Evolutionary conservation across 2,797 vertebrate genomes (phyloP), one percentile per base, ranked within the genome.

Genomic region (Lycodopsis pacificus): DNA sequence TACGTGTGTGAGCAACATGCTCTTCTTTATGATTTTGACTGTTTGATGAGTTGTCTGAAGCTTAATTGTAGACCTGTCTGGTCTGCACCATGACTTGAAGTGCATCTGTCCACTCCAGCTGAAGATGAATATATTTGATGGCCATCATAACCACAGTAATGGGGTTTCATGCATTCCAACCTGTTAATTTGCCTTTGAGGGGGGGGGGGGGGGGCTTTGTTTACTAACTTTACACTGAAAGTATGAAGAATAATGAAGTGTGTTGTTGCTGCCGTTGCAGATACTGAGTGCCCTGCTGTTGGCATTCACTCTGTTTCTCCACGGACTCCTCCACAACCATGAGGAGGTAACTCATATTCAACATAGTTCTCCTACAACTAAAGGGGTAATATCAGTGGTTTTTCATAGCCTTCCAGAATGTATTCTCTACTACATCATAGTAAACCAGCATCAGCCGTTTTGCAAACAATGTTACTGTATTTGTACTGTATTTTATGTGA

Each of bases 211-310:
- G 7, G 22, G 59, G n/a, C 0, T 40, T 62, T 40, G 32, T 40
- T n/a, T 25, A n/a, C 59, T 62, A 27, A 15, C 36, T 62, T 14
- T 42, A 61, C 22, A 22, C 34, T 17, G 25, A 64, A 58, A 27
- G 53, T 14, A 56, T 2, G 4, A 46, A 30, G 22, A 40, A 11
- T 46, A 46, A 48, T 30, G 1, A 4, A n/a, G 14, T 61, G 22
- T 73, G 7, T 78, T 73, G 7, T 78, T 63, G 30, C 9, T 77
- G 12, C 42, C 71, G 61, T 84, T 91, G 61, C 84, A 93, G 92
- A 59, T 86, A 30, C 4, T 77, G 12, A 73, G 83, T 27, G 20
- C 67, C n/a, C 53, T 92, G 66, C 1, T 87, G 66, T 7, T 92
- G 76, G 89, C 75, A 10, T 0, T 54, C 1, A 80, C 83, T 40